phyloP scores from a whole-genome alignment of 1,140 invertebrate species.

The Schlechtendalia chinensis region DNA sequence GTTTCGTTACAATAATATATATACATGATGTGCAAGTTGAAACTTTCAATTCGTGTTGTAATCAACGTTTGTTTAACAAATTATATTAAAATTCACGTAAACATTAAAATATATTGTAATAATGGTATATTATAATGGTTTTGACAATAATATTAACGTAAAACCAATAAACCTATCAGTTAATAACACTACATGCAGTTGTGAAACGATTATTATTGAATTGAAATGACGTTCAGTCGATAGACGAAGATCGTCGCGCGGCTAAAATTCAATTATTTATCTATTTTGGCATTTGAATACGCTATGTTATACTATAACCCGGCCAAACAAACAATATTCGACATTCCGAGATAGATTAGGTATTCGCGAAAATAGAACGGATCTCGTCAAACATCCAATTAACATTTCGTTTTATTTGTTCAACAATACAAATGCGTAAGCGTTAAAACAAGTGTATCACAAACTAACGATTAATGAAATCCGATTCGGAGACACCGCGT shows the following conservation, averaged over 20 bases:
- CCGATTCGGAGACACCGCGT: background rate
- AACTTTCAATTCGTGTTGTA: background rate
- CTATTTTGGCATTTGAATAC: too few relatives aligned
- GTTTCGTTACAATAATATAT: background rate
- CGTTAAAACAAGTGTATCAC: too few relatives aligned
- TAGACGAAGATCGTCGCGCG: too few relatives aligned
- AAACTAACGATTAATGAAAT: background rate
- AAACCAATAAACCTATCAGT: background rate
- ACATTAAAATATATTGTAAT: too few relatives aligned
- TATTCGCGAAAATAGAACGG: conserved; percentile 8
- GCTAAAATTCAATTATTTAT: background rate
- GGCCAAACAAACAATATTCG: background rate
- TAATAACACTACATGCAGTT: too few relatives aligned
- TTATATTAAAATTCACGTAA: too few relatives aligned
- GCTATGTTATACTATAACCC: background rate
- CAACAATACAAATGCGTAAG: background rate
- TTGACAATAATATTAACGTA: background rate
- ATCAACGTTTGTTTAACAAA: too few relatives aligned
- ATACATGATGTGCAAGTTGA: too few relatives aligned
- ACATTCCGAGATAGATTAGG: background rate
- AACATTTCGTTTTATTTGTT: conserved; percentile 10
- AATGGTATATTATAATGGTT: background rate
- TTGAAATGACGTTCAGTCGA: too few relatives aligned
- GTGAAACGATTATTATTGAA: too few relatives aligned
- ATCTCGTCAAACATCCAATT: background rate